These are phyloP conservation scores for Andrena camellia DNA, from an alignment of 2,888 invertebrate species.

Conservation along the genomic window DNA sequence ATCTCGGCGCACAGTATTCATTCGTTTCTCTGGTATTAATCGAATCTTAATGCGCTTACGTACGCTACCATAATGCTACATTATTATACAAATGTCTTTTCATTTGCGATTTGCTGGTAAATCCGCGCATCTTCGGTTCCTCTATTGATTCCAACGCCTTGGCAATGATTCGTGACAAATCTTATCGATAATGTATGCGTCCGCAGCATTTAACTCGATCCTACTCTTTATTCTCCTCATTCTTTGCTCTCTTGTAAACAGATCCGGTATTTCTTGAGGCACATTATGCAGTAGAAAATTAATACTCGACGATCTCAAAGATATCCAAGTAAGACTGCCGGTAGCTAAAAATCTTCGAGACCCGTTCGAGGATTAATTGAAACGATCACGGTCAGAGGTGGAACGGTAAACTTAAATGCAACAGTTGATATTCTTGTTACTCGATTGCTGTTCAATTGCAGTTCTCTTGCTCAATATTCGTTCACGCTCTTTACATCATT, in stretches of 20 bases:
- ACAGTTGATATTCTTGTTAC: slow-evolving; percentile 32
- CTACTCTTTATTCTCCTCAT: slow-evolving; percentile 10
- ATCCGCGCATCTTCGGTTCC: background rate
- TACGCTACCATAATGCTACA: slow-evolving; percentile 51
- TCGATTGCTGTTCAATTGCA: slow-evolving; percentile 26
- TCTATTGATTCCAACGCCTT: background rate
- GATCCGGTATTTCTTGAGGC: slow-evolving; percentile 43
- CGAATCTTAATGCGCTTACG: slow-evolving; percentile 56
- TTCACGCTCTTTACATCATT: slow-evolving; percentile 43
- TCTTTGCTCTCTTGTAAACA: slow-evolving; percentile 9
- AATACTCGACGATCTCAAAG: slow-evolving; percentile 26
- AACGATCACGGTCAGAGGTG: slow-evolving; percentile 38
- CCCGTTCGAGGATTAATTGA: slow-evolving; percentile 9
- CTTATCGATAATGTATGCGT: slow-evolving; percentile 26
- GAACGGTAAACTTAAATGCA: slow-evolving; percentile 36
- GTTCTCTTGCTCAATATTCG: slow-evolving; percentile 25
- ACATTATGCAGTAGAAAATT: slow-evolving; percentile 51
- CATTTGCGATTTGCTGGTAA: slow-evolving; percentile 18
- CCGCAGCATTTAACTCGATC: slow-evolving; percentile 30
- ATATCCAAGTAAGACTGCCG: background rate
- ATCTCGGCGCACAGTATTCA: slow-evolving; percentile 30
- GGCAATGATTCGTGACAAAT: slow-evolving; percentile 19
- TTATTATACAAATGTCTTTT: slow-evolving; percentile 67
- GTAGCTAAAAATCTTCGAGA: slow-evolving; percentile 20
- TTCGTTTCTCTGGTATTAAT: slow-evolving; percentile 46